A percentile compares a stretch with the other conserved stretches of the same genome.
Evolutionary conservation across 2,113 vertebrate genomes (phyloP).

Genomic region (Ciconia stormi): DNA sequence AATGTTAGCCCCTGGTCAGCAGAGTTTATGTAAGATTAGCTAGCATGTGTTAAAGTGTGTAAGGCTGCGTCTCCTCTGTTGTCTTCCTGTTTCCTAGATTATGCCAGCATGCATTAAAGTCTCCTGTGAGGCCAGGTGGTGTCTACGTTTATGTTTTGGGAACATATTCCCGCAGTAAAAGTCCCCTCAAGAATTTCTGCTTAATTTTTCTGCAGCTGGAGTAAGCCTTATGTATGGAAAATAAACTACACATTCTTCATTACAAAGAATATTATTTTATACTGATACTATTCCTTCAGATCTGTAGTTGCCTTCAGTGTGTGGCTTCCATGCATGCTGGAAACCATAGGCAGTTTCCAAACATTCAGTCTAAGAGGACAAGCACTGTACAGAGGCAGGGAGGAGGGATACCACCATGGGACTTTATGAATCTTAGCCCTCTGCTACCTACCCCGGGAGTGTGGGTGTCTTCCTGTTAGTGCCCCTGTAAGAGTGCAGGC

Average conservation of each 20-base stretch:
- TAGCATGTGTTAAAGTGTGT: neutral
- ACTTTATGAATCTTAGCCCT: neutral
- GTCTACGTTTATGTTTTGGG: neutral
- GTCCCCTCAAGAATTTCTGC: neutral
- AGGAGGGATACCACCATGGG: neutral
- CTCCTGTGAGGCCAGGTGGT: neutral
- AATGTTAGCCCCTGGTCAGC: neutral
- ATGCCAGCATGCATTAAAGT: neutral
- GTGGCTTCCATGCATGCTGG: neutral
- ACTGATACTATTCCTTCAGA: neutral
- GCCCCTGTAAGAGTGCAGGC: neutral
- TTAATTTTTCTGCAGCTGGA: neutral
- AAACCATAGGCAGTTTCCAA: neutral
- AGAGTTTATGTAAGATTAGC: neutral
- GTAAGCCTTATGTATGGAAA: neutral
- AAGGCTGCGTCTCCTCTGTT: neutral
- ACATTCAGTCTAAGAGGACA: no score
- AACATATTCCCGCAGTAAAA: neutral
- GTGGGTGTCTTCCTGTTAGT: neutral
- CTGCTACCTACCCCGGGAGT: neutral
- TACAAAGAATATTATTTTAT: neutral
- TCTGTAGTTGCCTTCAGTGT: neutral
- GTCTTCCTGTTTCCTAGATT: neutral
- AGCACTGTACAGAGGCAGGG: neutral
- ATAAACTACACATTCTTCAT: neutral